phyloP scores from a whole-genome alignment of 2,797 vertebrate genomes.

The Sebastes baramenuke region DNA sequence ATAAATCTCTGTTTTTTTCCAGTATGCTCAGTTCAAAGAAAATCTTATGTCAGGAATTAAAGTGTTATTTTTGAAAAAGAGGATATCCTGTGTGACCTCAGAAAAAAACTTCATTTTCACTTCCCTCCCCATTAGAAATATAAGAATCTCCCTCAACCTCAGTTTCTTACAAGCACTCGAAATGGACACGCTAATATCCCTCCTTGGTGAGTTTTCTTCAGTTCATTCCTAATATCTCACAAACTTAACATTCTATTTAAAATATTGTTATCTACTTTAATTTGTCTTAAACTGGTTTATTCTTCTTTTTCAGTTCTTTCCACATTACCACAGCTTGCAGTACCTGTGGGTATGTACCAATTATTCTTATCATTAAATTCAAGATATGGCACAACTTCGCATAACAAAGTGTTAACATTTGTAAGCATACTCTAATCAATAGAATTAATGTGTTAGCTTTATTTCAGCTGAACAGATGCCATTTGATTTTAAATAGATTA shows the following conservation, averaged over 20 bases:
- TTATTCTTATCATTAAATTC: not conserved
- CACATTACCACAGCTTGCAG: slow-evolving; percentile 26
- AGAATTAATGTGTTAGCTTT: not conserved
- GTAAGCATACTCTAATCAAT: not conserved
- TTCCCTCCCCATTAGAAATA: slow-evolving; percentile 48
- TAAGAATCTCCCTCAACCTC: not conserved
- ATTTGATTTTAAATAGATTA: not conserved
- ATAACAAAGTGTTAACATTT: not conserved
- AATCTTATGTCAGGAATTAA: not conserved
- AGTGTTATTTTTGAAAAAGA: not conserved
- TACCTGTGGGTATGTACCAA: slow-evolving; percentile 55
- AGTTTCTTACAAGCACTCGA: not conserved
- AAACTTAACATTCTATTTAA: not conserved
- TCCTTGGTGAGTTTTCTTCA: slow-evolving; percentile 69
- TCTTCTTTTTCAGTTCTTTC: slow-evolving; percentile 65
- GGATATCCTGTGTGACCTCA: slow-evolving; percentile 9
- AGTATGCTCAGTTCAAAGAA: not conserved
- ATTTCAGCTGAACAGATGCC: not conserved
- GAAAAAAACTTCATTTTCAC: slow-evolving; percentile 26
- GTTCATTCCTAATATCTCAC: not conserved
- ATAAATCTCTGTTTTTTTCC: not conserved
- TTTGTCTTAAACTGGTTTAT: not conserved
- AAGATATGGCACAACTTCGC: not conserved
- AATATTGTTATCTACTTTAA: not conserved
- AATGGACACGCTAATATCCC: slow-evolving; percentile 55